These are phyloP conservation scores for Notiomystis cincta DNA, from an alignment of 2,113 vertebrate genomes.

Conservation along the genomic window DNA sequence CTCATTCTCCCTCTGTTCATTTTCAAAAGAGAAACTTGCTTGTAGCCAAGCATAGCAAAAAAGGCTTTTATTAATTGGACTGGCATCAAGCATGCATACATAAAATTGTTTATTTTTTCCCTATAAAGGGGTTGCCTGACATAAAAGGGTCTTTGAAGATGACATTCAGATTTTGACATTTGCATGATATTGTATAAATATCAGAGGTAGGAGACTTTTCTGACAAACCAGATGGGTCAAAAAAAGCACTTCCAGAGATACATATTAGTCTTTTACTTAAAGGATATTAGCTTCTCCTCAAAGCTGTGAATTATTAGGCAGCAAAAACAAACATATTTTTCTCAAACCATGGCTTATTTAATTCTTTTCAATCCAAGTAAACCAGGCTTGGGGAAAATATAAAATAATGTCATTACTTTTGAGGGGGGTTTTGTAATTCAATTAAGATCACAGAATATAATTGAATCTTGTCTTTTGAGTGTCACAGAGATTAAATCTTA, in stretches of 20 bases:
- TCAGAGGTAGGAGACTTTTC: slow-evolving; percentile 85
- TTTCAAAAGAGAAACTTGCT: slow-evolving; percentile 90
- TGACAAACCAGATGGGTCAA: slow-evolving; percentile 83
- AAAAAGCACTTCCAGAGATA: slow-evolving; percentile 62
- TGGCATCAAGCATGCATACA: slow-evolving; percentile 94
- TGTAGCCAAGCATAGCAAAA: slow-evolving; percentile 86
- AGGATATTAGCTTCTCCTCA: slow-evolving; percentile 71
- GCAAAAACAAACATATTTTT: slow-evolving; percentile 73
- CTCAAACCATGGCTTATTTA: slow-evolving; percentile 48
- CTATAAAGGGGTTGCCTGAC: slow-evolving; percentile 94
- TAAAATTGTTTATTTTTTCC: slow-evolving; percentile 92
- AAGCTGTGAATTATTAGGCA: slow-evolving; percentile 68
- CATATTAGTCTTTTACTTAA: slow-evolving; percentile 75
- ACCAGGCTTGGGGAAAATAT: slow-evolving; percentile 44
- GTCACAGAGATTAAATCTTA: slow-evolving; percentile 66
- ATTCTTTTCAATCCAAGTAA: slow-evolving; percentile 57
- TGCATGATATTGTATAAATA: slow-evolving; percentile 98
- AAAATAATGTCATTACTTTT: slow-evolving; percentile 69
- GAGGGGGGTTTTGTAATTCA: slow-evolving; percentile 49
- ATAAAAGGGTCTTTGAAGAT: slow-evolving; percentile 98
- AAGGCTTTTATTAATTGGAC: slow-evolving; percentile 98
- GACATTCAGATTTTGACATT: slow-evolving; percentile 99
- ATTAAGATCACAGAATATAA: slow-evolving; percentile 65
- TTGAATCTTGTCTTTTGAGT: slow-evolving; percentile 68
- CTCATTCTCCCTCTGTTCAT: slow-evolving; percentile 91